A percentile compares a stretch with the other conserved stretches of the same genome.
phyloP scores from a whole-genome alignment of 2,797 vertebrate genomes.

The Hemitrygon akajei region DNA sequence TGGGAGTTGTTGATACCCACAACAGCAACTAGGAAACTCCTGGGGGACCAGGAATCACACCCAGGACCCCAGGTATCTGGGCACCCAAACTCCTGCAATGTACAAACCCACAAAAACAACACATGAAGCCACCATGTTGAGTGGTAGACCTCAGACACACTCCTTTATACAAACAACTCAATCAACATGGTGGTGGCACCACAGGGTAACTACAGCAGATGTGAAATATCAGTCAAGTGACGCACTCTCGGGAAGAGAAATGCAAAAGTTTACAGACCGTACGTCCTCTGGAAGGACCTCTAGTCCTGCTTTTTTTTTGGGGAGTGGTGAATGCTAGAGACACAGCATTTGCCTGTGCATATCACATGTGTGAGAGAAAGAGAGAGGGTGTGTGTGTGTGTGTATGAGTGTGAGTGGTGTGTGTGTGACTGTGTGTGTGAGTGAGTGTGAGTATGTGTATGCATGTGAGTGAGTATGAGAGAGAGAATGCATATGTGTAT shows the following conservation, averaged over 20 bases:
- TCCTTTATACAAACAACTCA: not conserved
- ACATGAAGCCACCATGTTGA: not conserved
- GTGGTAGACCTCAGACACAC: not conserved
- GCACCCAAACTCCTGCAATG: not conserved
- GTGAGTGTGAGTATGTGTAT: no score
- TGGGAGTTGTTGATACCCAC: not conserved
- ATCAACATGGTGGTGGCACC: not conserved
- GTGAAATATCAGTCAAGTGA: not conserved
- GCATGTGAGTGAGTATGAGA: no score
- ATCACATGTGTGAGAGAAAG: not conserved
- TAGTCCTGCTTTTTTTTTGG: not conserved
- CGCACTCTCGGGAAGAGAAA: not conserved
- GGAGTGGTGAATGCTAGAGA: not conserved
- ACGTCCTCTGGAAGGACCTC: not conserved
- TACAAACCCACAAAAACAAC: not conserved
- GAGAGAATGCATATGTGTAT: no score
- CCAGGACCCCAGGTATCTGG: not conserved
- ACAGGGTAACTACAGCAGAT: not conserved
- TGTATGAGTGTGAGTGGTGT: no score
- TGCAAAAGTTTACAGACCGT: slow-evolving; percentile 28
- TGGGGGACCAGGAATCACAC: not conserved
- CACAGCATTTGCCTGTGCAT: not conserved
- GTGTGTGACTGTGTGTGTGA: no score
- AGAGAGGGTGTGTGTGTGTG: no score
- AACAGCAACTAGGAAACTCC: not conserved